Evolutionary conservation across 2,113 vertebrate genomes (phyloP).

Genomic region (Hemibagrus wyckioides): DNA sequence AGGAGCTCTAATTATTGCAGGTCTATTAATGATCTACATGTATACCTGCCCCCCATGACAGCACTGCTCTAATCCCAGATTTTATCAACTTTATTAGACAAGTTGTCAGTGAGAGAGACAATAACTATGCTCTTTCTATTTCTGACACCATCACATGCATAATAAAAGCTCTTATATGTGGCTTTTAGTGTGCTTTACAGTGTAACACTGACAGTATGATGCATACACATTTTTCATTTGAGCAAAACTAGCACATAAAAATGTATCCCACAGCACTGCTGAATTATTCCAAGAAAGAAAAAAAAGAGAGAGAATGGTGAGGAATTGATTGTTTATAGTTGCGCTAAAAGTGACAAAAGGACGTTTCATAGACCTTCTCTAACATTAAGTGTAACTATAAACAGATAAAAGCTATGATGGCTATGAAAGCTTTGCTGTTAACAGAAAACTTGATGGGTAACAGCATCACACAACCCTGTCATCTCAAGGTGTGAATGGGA

Average conservation of each 20-base stretch:
- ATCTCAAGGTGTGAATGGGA: not conserved
- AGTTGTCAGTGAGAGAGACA: not conserved
- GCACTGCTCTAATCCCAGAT: not conserved
- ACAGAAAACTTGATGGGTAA: not conserved
- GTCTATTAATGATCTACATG: not conserved
- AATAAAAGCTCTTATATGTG: not conserved
- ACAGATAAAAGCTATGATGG: not conserved
- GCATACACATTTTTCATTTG: not conserved
- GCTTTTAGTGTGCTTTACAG: not conserved
- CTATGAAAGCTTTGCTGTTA: not conserved
- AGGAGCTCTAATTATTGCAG: not conserved
- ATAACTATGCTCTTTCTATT: not conserved
- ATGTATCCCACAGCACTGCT: not conserved
- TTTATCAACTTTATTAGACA: not conserved
- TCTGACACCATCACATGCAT: not conserved
- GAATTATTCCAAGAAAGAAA: too few species aligned
- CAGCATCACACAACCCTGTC: not conserved
- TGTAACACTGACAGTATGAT: not conserved
- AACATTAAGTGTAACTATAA: slow-evolving; percentile 3
- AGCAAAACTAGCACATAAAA: not conserved
- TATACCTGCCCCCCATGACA: not conserved
- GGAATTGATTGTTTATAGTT: not conserved
- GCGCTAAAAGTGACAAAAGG: not conserved
- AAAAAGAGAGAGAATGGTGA: not conserved
- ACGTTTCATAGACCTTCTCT: not conserved